Percentiles rank a stretch among this genome's conserved stretches.
phyloP scores from a whole-genome alignment of 2,113 vertebrate genomes.

The Chroicocephalus ridibundus region DNA sequence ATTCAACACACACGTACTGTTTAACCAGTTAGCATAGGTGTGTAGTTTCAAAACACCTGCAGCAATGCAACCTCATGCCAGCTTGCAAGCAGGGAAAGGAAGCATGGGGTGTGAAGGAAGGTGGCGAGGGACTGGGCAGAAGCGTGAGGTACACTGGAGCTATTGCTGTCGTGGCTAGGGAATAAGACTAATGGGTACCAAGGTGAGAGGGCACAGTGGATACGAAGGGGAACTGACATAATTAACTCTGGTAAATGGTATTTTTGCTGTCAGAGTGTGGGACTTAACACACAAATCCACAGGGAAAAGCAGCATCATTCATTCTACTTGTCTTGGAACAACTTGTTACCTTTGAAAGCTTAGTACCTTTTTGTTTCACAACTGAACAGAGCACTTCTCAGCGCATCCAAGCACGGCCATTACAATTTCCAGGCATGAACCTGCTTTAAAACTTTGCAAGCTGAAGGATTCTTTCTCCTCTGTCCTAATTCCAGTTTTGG shows the following conservation, averaged over 20 bases:
- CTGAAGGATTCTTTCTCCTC: not conserved
- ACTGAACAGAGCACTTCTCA: not conserved
- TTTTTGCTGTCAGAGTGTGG: not conserved
- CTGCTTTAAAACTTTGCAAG: not conserved
- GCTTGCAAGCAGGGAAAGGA: not conserved
- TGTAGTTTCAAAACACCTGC: not conserved
- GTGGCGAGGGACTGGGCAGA: not conserved
- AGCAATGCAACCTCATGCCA: not conserved
- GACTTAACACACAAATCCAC: not conserved
- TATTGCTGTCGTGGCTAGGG: not conserved
- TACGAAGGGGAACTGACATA: not conserved
- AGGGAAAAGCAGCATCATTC: not conserved
- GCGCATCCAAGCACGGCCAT: too few species aligned
- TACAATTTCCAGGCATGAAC: not conserved
- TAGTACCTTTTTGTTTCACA: not conserved
- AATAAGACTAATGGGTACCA: not conserved
- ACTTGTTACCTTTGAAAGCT: not conserved
- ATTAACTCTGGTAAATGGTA: not conserved
- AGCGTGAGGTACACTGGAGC: accelerated
- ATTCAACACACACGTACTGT: not conserved
- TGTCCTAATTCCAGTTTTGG: not conserved
- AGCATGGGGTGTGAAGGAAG: not conserved
- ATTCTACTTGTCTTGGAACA: not conserved
- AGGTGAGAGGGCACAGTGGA: not conserved
- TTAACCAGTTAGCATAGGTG: not conserved